phyloP scores from a whole-genome alignment of 2,888 invertebrate species.

The Dorcus hopei region DNA sequence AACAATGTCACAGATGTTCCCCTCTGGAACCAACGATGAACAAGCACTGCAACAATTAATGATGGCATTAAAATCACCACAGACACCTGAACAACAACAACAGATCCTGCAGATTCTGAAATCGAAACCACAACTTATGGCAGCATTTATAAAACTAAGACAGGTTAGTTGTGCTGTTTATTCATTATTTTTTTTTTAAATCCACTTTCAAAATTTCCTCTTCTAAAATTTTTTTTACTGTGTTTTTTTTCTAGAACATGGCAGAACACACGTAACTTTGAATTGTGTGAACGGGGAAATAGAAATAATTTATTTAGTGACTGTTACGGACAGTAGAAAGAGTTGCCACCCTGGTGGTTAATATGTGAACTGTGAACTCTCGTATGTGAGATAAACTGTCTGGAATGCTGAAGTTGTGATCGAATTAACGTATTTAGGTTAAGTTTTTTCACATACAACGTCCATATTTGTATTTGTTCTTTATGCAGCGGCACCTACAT shows the following conservation, averaged over 20 bases:
- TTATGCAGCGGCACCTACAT: too few relatives aligned
- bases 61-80: conserved; percentile 85
- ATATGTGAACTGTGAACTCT: too few relatives aligned
- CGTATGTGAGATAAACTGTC: too few relatives aligned
- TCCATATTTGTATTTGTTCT: too few relatives aligned
- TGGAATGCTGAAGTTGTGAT: too few relatives aligned
- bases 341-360: too few relatives aligned
- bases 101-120: conserved; percentile 86
- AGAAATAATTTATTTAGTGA: conserved; percentile 6
- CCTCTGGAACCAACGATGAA: conserved; percentile 47
- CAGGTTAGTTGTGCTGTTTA: conserved; percentile 52
- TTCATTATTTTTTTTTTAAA: not conserved
- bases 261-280: conserved; percentile 4
- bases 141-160: conserved; percentile 88
- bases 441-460: too few relatives aligned
- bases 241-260: conserved; percentile 13
- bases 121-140: conserved; percentile 92
- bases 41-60: conserved; percentile 82
- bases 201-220: not conserved
- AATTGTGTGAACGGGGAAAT: not conserved
- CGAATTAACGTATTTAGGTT: too few relatives aligned
- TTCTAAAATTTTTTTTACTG: conserved; percentile 3
- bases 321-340: too few relatives aligned
- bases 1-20: conserved; percentile 24
- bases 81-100: conserved; percentile 88